Base-by-base conservation (phyloP, 2,113 vertebrate species). In the Etheostoma spectabile region DNA sequence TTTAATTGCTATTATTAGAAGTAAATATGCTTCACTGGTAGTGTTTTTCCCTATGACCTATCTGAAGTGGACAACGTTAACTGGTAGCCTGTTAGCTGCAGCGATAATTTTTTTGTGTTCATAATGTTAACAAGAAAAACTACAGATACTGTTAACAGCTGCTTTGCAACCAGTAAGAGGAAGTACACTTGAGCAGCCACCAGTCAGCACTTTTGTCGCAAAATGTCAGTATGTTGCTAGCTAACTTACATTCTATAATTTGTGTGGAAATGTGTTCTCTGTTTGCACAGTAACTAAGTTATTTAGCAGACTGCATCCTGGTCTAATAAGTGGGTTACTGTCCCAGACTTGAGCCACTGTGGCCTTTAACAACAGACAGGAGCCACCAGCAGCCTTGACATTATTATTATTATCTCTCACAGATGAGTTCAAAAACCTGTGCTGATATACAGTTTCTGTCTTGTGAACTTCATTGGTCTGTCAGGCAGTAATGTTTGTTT, bases 81-180 rank as follows among this genome's bases (percentile, higher is more conserved):
- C 57, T 49, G 52, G 74, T 82, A 81, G 79, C 79, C 21, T 53
- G 56, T 80, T 80, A 74, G 83, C 82, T 51, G 0, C 48, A 18
- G 51, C 6, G 19, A 51, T 42, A 55, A 8, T 33, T 45, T 33
- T 33, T 46, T 24, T 48, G 38, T 64, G 60, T 67, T 42, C 5
- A 6, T 12, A 4, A 30, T 22, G 21, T 38, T 22, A n/a, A 70
- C n/a, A 0, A 42, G 21, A 62, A 22, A 77, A 63, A 60, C 52
- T 56, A 11, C 10, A 55, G 10, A 57, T 60, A 11, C 16, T 33
- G 8, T 57, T 57, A 49, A 70, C 52, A 30, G 33, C 57, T 30
- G n/a, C 80, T 87, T 72, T 74, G 46, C 27, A 79, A 77, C 11
- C 45, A 66, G 18, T 18, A 88, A 85, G 83, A 81, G 89, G 89